These are phyloP conservation scores for Drosophila kuntzei DNA, from an alignment of 2,888 invertebrate species.

Conservation along the genomic window DNA sequence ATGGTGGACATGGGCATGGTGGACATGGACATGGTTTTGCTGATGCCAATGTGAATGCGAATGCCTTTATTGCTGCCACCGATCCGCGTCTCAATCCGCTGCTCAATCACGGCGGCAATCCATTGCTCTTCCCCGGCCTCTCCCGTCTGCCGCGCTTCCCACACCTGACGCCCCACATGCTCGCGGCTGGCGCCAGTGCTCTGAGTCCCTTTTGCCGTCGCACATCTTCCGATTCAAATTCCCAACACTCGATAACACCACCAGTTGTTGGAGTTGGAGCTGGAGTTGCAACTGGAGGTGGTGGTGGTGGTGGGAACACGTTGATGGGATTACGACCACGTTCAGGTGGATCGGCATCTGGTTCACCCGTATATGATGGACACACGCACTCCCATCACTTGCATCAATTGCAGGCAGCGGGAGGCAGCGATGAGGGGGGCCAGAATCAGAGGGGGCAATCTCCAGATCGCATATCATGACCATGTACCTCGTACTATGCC, in stretches of 20 bases:
- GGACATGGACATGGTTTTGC: slow-evolving; percentile 20
- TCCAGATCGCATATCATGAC: slow-evolving; percentile 85
- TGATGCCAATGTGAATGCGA: slow-evolving; percentile 38
- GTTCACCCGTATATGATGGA: slow-evolving; percentile 61
- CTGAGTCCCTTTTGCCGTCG: slow-evolving; percentile 81
- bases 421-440: slow-evolving; percentile 36
- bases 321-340: slow-evolving; percentile 51
- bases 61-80: slow-evolving; percentile 68
- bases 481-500: slow-evolving; percentile 81
- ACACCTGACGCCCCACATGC: slow-evolving; percentile 85
- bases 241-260: slow-evolving; percentile 87
- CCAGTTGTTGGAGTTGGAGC: slow-evolving; percentile 54
- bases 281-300: slow-evolving; percentile 43
- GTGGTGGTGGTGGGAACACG: slow-evolving; percentile 9
- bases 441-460: slow-evolving; percentile 78
- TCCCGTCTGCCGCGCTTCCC: slow-evolving; percentile 87
- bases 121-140: slow-evolving; percentile 88
- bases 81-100: slow-evolving; percentile 76
- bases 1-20: slow-evolving; percentile 16
- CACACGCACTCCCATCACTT: slow-evolving; percentile 9
- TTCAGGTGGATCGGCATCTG: slow-evolving; percentile 52
- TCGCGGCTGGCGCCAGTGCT: slow-evolving; percentile 84
- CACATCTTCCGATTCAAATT: slow-evolving; percentile 87
- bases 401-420: slow-evolving; percentile 30
- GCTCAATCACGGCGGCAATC: slow-evolving; percentile 86